Conservation (phyloP, 2,113 vertebrate genomes). For the Apeltes quadracus region DNA sequence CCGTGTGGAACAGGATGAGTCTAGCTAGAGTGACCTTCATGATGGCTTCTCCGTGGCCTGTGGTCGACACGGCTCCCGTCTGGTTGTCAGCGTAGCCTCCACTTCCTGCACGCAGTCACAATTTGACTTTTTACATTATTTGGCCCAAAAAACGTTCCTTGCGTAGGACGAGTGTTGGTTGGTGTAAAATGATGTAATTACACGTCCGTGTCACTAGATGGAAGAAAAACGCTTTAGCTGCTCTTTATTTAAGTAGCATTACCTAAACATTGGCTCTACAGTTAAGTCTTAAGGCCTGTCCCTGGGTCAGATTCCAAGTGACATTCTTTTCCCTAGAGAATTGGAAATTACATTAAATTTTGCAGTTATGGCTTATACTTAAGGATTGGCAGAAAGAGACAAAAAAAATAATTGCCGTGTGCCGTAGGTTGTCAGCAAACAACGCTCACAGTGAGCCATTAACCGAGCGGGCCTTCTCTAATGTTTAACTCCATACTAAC, state of each 20-base stretch:
- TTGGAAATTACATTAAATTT: too few relatives aligned
- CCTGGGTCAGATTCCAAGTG: too few relatives aligned
- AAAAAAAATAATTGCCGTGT: too few relatives aligned
- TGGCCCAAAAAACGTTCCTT: neutral
- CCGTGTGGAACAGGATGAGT: conserved; percentile 89
- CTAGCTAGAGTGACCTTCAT: conserved; percentile 92
- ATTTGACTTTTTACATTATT: too few relatives aligned
- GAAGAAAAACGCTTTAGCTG: neutral
- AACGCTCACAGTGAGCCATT: neutral
- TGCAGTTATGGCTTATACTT: too few relatives aligned
- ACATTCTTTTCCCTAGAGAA: too few relatives aligned
- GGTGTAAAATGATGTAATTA: neutral
- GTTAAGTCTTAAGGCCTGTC: too few relatives aligned
- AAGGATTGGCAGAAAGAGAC: too few relatives aligned
- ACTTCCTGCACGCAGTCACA: conserved; percentile 76
- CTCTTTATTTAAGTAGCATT: neutral
- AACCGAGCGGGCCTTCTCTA: conserved; percentile 1
- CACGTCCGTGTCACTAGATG: conserved; percentile 22
- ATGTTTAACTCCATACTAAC: neutral
- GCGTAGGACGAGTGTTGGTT: too few relatives aligned
- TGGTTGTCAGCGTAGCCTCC: conserved; percentile 94
- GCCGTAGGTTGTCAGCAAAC: neutral
- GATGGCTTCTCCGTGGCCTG: conserved; percentile 94
- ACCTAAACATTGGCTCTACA: too few relatives aligned
- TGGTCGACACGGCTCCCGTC: conserved; percentile 89